A percentile compares a stretch with the other conserved stretches of the same genome.
phyloP scores from a whole-genome alignment of 2,113 vertebrate genomes.

The Chascanopsetta lugubris region DNA sequence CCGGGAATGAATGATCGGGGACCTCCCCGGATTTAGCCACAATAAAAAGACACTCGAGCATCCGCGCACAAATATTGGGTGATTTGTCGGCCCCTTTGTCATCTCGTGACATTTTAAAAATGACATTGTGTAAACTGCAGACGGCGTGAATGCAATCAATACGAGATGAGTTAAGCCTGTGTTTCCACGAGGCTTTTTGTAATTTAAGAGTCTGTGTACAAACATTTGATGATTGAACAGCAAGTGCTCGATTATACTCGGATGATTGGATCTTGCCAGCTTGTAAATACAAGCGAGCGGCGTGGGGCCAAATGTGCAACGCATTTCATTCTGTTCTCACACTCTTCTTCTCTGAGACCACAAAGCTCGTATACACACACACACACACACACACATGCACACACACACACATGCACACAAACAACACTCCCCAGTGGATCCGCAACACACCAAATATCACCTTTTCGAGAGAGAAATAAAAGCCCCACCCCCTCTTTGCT shows the following conservation, averaged over 20 bases:
- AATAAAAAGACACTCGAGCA: constrained; percentile 77
- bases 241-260: constrained; percentile 69
- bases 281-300: constrained; percentile 72
- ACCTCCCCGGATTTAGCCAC: constrained; percentile 74
- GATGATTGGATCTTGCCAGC: constrained; percentile 72
- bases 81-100: constrained; percentile 68
- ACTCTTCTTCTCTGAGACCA: constrained; percentile 34
- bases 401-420: constrained; percentile 34
- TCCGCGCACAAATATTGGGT: constrained; percentile 75
- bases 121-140: constrained; percentile 74
- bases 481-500: constrained; percentile 42
- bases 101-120: constrained; percentile 71
- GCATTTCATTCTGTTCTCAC: constrained; percentile 40
- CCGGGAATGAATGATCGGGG: constrained; percentile 59
- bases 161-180: constrained; percentile 64
- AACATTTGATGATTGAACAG: constrained; percentile 78
- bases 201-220: constrained; percentile 79
- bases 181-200: constrained; percentile 77
- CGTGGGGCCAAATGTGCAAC: constrained; percentile 65
- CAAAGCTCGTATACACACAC: constrained; percentile 32
- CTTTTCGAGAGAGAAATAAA: constrained; percentile 56
- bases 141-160: constrained; percentile 74
- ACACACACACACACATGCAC: constrained; percentile 14
- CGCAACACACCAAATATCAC: constrained; percentile 50
- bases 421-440: constrained; percentile 27